Percentiles rank a stretch among this genome's conserved stretches.
Evolutionary conservation across 2,113 vertebrate genomes (phyloP).

Genomic region (Garra rufa): DNA sequence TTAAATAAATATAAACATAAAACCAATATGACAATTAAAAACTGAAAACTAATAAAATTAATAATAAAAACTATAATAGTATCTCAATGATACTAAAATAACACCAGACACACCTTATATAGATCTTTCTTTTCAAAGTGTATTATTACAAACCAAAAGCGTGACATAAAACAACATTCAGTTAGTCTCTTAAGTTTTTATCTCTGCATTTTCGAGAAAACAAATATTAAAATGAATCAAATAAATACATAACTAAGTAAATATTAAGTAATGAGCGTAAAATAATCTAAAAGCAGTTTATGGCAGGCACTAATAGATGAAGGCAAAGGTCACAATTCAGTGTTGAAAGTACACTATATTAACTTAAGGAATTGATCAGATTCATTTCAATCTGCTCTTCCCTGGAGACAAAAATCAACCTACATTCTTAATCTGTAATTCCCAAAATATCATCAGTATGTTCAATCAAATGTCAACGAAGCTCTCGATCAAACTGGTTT

Average conservation of each 20-base stretch:
- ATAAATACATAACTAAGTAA: no score
- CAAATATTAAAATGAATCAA: neutral
- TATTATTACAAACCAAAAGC: neutral
- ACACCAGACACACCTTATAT: neutral
- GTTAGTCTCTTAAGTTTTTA: neutral
- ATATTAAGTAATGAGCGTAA: neutral
- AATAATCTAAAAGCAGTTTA: neutral
- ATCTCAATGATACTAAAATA: neutral
- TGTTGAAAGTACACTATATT: neutral
- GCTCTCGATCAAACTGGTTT: neutral
- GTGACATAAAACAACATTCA: neutral
- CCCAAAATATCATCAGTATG: neutral
- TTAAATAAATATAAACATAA: neutral
- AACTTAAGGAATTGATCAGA: neutral
- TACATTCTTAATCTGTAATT: neutral
- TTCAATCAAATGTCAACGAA: neutral
- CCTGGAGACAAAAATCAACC: neutral
- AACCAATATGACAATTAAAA: neutral
- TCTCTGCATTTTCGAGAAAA: neutral
- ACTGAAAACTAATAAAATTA: neutral
- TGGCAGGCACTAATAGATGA: neutral
- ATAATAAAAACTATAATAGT: neutral
- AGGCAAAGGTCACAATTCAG: slow-evolving; percentile 8
- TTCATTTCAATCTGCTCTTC: neutral
- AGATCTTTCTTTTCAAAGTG: neutral